A percentile compares a stretch with the other conserved stretches of the same genome.
Evolutionary conservation across 1,140 invertebrate genomes (phyloP).

Genomic region (Trichonephila inaurata): DNA sequence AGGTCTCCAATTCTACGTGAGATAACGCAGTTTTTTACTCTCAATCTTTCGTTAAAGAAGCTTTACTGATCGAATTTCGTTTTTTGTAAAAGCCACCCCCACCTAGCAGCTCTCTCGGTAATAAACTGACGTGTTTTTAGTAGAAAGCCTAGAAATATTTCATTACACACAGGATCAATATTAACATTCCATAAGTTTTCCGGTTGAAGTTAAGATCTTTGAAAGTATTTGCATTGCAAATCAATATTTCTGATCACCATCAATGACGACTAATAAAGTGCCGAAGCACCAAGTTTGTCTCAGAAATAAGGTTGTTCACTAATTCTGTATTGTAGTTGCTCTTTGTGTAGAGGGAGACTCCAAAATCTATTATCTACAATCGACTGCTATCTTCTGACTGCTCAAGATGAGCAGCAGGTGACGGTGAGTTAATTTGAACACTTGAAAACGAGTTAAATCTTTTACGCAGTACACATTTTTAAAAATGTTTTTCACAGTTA

Average conservation of each 20-base stretch:
- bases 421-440: slow-evolving; percentile 3
- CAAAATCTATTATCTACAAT: slow-evolving; percentile 14
- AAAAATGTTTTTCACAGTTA: slow-evolving; percentile 16
- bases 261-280: neutral
- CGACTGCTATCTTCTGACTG: neutral
- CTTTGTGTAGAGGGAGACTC: neutral
- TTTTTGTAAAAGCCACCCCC: slow-evolving; percentile 61
- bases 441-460: neutral
- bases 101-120: slow-evolving; percentile 10
- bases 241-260: slow-evolving; percentile 9
- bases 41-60: neutral
- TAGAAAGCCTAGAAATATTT: neutral
- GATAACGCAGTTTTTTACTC: neutral
- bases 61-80: neutral
- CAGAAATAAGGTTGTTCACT: neutral
- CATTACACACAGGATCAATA: neutral
- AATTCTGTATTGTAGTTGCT: neutral
- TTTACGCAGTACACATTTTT: neutral
- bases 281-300: neutral
- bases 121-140: slow-evolving; percentile 33
- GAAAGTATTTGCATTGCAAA: slow-evolving; percentile 52
- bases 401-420: neutral
- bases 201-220: neutral
- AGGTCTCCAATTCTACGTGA: neutral
- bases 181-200: slow-evolving; percentile 33